Percentiles rank a stretch among this genome's conserved stretches.
These are phyloP conservation scores for Araneus ventricosus DNA, from an alignment of 1,140 invertebrate genomes.

Conservation along the genomic window DNA sequence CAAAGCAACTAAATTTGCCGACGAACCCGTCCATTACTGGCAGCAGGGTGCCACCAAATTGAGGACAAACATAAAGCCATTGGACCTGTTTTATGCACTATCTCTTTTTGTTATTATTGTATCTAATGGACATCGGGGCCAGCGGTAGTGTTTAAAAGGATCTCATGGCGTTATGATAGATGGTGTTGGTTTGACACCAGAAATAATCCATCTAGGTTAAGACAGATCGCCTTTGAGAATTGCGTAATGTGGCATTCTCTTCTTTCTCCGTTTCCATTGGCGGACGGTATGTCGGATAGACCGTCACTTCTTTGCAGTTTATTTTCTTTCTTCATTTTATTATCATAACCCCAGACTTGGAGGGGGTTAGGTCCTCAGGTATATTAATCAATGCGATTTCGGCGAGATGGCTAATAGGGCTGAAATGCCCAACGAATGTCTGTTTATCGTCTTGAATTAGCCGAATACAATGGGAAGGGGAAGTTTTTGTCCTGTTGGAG, in stretches of 20 bases:
- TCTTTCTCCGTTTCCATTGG: conserved; percentile 34
- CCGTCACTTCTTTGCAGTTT: conserved; percentile 3
- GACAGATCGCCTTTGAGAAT: conserved; percentile 58
- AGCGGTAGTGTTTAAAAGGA: conserved; percentile 51
- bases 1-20: conserved; percentile 65
- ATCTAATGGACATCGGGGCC: conserved; percentile 68
- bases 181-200: conserved; percentile 69
- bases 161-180: conserved; percentile 67
- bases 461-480: background rate
- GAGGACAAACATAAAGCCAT: conserved; percentile 73
- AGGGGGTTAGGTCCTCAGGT: conserved; percentile 59
- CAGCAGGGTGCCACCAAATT: conserved; percentile 67
- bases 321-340: conserved; percentile 41
- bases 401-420: conserved; percentile 40
- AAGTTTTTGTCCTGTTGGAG: background rate
- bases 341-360: background rate
- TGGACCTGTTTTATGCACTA: conserved; percentile 46
- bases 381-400: conserved; percentile 61
- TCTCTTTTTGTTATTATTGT: conserved; percentile 68
- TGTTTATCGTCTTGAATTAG: conserved; percentile 62
- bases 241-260: conserved; percentile 30
- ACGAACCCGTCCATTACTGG: conserved; percentile 57
- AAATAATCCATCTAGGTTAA: conserved; percentile 71
- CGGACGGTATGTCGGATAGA: background rate
- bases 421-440: conserved; percentile 60